Percentiles rank a stretch among this genome's conserved stretches.
Evolutionary conservation across 1,140 invertebrate genomes (phyloP).

Genomic region (Cecropterus lyciades): DNA sequence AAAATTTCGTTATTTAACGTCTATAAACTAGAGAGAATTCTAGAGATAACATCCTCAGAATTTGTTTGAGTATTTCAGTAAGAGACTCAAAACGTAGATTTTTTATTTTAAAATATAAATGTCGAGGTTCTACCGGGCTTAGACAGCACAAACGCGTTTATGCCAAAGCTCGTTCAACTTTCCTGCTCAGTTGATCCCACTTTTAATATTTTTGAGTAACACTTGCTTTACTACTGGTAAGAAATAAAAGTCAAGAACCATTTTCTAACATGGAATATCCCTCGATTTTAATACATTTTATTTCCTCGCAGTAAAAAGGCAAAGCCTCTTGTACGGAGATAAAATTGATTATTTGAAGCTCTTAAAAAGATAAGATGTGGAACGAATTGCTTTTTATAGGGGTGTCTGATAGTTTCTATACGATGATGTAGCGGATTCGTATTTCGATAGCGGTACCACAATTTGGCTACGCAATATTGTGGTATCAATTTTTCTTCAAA

Average conservation of each 20-base stretch:
- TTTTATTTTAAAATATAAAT: constrained; percentile 21
- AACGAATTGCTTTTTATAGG: constrained; percentile 38
- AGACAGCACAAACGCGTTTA: constrained; percentile 1
- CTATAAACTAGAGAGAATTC: too few species aligned
- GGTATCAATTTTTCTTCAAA: not conserved
- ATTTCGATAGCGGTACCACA: constrained; percentile 21
- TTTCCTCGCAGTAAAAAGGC: constrained; percentile 15
- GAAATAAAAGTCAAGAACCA: constrained; percentile 12
- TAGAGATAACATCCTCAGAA: not conserved
- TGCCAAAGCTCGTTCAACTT: constrained; percentile 10
- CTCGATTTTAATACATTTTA: constrained; percentile 17
- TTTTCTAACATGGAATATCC: constrained; percentile 7
- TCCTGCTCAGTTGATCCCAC: constrained; percentile 4
- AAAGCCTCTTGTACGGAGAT: constrained; percentile 17
- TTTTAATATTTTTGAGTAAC: constrained; percentile 10
- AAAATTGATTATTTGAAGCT: constrained; percentile 36
- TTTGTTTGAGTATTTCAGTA: not conserved
- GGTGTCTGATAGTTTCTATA: constrained; percentile 50
- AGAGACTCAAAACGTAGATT: not conserved
- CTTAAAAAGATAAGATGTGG: constrained; percentile 33
- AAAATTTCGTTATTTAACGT: too few species aligned
- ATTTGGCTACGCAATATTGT: not conserved
- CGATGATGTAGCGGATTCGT: constrained; percentile 52
- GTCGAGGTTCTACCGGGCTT: not conserved
- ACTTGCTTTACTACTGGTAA: constrained; percentile 1